phyloP scores from a whole-genome alignment of 1,140 invertebrate genomes.

The Linepithema humile region DNA sequence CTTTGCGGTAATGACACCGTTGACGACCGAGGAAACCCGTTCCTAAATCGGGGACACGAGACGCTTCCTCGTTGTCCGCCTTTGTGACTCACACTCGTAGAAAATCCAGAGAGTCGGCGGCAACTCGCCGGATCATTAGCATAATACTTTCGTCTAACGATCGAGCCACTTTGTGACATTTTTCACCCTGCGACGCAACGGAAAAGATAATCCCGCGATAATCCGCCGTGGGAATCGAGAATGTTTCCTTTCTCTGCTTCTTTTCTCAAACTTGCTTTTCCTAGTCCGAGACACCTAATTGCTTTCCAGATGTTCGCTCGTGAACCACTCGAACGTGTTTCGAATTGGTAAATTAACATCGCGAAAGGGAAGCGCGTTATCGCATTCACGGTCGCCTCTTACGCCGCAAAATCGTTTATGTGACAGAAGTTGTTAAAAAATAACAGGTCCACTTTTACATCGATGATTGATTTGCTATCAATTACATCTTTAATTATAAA shows the following conservation, averaged over 20 bases:
- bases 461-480: too few species aligned
- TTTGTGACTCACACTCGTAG: slow-evolving; percentile 41
- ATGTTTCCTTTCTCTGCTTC: background rate
- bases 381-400: background rate
- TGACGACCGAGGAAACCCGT: slow-evolving; percentile 35
- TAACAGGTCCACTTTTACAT: background rate
- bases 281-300: background rate
- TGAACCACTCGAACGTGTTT: background rate
- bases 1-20: background rate
- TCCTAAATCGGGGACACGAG: slow-evolving; percentile 22
- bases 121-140: slow-evolving; percentile 26
- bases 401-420: background rate
- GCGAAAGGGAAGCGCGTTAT: background rate
- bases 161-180: slow-evolving; percentile 2
- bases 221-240: background rate
- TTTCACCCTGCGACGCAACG: background rate
- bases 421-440: background rate
- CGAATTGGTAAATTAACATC: slow-evolving; percentile 22
- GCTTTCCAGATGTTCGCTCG: background rate
- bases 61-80: slow-evolving; percentile 52
- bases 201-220: background rate
- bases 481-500: background rate
- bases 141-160: slow-evolving; percentile 47
- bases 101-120: slow-evolving; percentile 40
- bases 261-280: slow-evolving; percentile 14